phyloP scores from a whole-genome alignment of 2,113 vertebrate genomes.

The Formicarius rufipectus region DNA sequence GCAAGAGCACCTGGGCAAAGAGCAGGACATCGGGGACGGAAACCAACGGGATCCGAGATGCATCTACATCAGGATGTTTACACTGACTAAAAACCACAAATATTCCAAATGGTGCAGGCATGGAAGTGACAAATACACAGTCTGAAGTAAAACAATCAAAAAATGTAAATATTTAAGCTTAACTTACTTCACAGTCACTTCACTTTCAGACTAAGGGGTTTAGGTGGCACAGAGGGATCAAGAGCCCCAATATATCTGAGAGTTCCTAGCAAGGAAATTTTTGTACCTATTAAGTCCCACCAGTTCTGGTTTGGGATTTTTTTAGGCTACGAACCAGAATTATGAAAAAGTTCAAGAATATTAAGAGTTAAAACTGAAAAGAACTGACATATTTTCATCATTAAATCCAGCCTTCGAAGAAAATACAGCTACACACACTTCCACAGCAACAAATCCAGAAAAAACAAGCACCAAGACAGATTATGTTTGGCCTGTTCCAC shows the following conservation, averaged over 20 bases:
- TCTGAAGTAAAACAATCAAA: neutral
- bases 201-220: neutral
- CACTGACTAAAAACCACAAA: neutral
- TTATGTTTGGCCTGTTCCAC: neutral
- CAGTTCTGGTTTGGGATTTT: neutral
- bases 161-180: neutral
- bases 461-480: neutral
- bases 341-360: neutral
- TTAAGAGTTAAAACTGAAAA: neutral
- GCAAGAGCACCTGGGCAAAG: neutral
- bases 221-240: neutral
- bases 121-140: neutral
- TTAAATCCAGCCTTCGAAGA: neutral
- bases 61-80: neutral
- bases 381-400: neutral
- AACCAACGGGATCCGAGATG: neutral
- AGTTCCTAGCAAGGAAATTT: neutral
- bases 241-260: fast-evolving
- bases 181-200: neutral
- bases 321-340: neutral
- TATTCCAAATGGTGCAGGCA: neutral
- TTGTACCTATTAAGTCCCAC: neutral
- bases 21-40: neutral
- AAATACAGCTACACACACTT: neutral
- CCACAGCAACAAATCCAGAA: neutral